These are phyloP conservation scores for Ia io DNA, from an alignment of 2,113 vertebrate genomes.

Conservation along the genomic window DNA sequence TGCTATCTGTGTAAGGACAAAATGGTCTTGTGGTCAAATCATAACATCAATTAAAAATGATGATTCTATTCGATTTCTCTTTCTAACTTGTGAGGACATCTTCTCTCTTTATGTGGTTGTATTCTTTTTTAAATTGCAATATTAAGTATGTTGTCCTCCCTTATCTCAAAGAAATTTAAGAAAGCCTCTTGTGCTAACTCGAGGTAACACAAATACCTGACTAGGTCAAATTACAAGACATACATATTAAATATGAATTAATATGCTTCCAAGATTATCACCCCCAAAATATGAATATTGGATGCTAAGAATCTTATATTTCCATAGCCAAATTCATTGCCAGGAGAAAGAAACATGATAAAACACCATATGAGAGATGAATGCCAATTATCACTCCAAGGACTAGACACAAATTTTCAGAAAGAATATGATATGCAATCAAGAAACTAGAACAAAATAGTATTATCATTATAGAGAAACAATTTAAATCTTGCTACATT, in stretches of 20 bases:
- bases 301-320: slow-evolving; percentile 32
- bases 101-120: background rate
- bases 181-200: background rate
- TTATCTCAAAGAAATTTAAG: slow-evolving; percentile 20
- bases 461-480: slow-evolving; percentile 54
- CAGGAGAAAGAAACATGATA: slow-evolving; percentile 35
- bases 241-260: background rate
- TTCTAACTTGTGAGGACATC: background rate
- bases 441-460: slow-evolving; percentile 65
- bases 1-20: slow-evolving; percentile 7
- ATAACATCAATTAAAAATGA: background rate
- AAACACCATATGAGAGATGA: slow-evolving; percentile 16
- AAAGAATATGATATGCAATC: slow-evolving; percentile 61
- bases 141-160: background rate
- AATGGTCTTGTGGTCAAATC: background rate
- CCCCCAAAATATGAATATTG: slow-evolving; percentile 17
- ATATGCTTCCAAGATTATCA: slow-evolving; percentile 3
- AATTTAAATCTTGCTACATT: slow-evolving; percentile 63
- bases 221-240: background rate
- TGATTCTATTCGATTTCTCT: slow-evolving; percentile 16
- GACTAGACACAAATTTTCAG: slow-evolving; percentile 67
- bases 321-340: slow-evolving; percentile 41
- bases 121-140: background rate
- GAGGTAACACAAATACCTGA: background rate
- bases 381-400: slow-evolving; percentile 70